Percentiles rank a stretch among this genome's conserved stretches.
phyloP scores from a whole-genome alignment of 2,797 vertebrate genomes.

The Buceros bicornis region DNA sequence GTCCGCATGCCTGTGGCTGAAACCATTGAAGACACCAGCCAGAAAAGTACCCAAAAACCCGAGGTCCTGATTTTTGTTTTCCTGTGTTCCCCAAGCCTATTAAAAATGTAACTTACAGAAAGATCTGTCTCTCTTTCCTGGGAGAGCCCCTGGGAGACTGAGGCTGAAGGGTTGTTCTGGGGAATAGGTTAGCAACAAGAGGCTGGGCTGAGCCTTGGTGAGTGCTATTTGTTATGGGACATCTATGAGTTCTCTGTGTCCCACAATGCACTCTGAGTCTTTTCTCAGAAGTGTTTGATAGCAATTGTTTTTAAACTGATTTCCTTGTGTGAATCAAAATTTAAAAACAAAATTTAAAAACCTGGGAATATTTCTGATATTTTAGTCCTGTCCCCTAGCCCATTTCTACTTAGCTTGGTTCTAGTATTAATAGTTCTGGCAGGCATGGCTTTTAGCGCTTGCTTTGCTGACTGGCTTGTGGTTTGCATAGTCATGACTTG shows the following conservation, averaged over 20 bases:
- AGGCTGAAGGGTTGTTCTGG: too few species aligned
- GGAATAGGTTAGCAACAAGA: neutral
- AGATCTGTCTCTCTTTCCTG: neutral
- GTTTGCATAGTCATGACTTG: constrained; percentile 27
- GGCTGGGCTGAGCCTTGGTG: neutral
- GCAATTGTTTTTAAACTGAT: neutral
- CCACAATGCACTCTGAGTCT: neutral
- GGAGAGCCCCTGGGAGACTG: too few species aligned
- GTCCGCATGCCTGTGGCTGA: neutral
- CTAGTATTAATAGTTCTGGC: neutral
- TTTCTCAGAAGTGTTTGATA: neutral
- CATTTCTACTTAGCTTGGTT: neutral
- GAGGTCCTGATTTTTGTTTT: neutral
- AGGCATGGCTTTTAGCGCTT: neutral
- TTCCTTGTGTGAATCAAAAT: neutral
- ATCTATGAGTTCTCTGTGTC: neutral
- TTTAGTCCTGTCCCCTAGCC: neutral
- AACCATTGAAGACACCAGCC: neutral
- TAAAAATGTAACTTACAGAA: neutral
- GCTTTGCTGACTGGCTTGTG: constrained; percentile 27
- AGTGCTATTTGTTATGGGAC: accelerated
- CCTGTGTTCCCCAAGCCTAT: neutral
- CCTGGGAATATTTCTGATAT: neutral
- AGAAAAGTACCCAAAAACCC: neutral
- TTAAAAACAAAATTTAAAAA: neutral